Conservation (phyloP, 1,140 invertebrate species). For the Magallana ariakensis region DNA sequence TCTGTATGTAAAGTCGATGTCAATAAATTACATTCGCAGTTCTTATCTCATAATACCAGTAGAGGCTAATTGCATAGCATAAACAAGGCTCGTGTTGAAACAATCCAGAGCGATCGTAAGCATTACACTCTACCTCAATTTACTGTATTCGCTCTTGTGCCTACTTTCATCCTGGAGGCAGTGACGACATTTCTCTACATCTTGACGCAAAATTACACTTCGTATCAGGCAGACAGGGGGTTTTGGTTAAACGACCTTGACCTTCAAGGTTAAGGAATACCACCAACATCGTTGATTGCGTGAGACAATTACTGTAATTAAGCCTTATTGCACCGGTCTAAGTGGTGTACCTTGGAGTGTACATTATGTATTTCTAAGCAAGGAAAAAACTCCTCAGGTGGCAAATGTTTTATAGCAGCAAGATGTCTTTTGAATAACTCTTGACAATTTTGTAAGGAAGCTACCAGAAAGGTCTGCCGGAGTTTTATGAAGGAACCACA, state of each 20-base stretch:
- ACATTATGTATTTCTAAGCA: too few species aligned
- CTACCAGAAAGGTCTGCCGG: too few species aligned
- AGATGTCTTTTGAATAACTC: too few species aligned
- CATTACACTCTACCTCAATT: neutral
- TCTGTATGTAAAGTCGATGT: constrained; percentile 6
- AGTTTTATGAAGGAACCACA: too few species aligned
- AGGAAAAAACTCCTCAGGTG: too few species aligned
- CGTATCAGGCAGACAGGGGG: neutral
- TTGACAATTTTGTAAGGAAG: too few species aligned
- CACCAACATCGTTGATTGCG: too few species aligned
- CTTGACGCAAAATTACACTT: neutral
- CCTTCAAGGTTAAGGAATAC: neutral
- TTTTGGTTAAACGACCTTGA: neutral
- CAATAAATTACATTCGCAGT: constrained; percentile 34
- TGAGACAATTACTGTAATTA: too few species aligned
- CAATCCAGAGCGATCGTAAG: neutral
- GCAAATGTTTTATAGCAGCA: too few species aligned
- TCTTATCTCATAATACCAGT: constrained; percentile 26
- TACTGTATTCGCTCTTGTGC: neutral
- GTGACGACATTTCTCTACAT: constrained; percentile 8
- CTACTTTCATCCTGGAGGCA: neutral
- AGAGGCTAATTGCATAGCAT: neutral
- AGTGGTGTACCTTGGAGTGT: too few species aligned
- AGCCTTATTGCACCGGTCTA: too few species aligned
- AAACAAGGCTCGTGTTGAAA: constrained; percentile 1